Base-by-base conservation (phyloP, 2,113 vertebrate species). In the Heloderma charlesbogerti region DNA sequence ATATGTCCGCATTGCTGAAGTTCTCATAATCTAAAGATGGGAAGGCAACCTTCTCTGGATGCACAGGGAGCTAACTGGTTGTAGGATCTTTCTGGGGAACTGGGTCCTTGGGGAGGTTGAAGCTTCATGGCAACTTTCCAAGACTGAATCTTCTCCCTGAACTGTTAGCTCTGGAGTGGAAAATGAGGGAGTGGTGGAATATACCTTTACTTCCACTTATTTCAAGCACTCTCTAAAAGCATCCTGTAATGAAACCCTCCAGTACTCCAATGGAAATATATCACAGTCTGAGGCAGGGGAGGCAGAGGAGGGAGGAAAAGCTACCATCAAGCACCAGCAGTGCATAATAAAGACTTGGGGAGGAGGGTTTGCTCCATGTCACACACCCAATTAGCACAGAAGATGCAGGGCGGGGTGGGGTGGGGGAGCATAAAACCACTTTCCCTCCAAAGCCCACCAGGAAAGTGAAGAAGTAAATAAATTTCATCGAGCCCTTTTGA, bases 401-500 rank as follows among this genome's bases (percentile, higher is more conserved):
- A 81, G 13, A 57, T 16, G 29, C 31, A 27, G n/a, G n/a, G n/a
- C n/a, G n/a, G n/a, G n/a, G n/a, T n/a, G 40, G 75, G 15, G 15
- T 18, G 31, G 12, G 20, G 20, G 31, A 4, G 8, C 18, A 57
- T 34, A 31, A 12, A 16, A 79, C n/a, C 1, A 4, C 84, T 15
- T 43, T 89, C 45, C 18, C 22, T 84, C 84, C 60, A 20, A 88
- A 94, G 54, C 89, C 79, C 92, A 20, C 20, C 66, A 84, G 69
- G 1, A 51, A 91, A 22, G 87, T 2, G 18, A 43, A 92, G 75
- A 2, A 88, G 92, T 93, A 95, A 96, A 95, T 95, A 94, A 94
- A 93, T 94, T 91, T 92, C 93, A 91, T 82, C 37, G 83, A 94
- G 91, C 92, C 94, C 93, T 34, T 95, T 92, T 88, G 93, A 88